Evolutionary conservation across 37 sponge, comb jelly and placozoan genomes (phyloP), one percentile per base, ranked within the genome.

Genomic region (Chondrilla cf. caribensis): DNA sequence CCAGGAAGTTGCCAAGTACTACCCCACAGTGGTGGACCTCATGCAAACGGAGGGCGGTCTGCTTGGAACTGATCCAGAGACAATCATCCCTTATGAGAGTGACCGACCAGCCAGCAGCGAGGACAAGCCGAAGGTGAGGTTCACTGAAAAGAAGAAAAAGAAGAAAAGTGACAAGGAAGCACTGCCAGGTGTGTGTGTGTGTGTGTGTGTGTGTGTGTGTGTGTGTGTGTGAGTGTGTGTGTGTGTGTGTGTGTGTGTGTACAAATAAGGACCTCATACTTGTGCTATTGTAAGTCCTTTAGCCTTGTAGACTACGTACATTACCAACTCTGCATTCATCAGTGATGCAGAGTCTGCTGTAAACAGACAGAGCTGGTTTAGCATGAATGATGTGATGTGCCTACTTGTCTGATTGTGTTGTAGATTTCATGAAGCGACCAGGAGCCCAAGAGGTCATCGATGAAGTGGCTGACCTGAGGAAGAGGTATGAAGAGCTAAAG

Each of bases 381-480:
- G 9, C 51, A 14, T 47, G 51, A 47, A 14, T 47, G 51, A 47
- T 47, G 9, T 47, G 51, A 14, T 47, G 51, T 47, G 51, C 51
- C 51, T 11, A 47, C 11, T 47, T 31, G 7, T 9, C 47, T 39
- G 22, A 79, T 33, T 31, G 43, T 79, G 58, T 79, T 39, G 41
- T 37, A 43, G 86, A 78, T 26, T 91, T 89, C 81, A 43, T 87
- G 60, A 47, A 77, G 70, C 51, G 91, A 32, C 85, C 88, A 33
- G 91, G 91, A 24, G 91, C 88, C 21, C 37, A 58, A 14, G 91
- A 87, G 54, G 88, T 84, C 0, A 54, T 91, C 0, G 85, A 80
- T 29, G 81, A 76, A 7, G 87, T 84, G 28, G 85, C 82, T 67
- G 77, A 91, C 29, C 66, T 91, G 58, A 58, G 87, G 3, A 54